Conservation (phyloP, 2,797 vertebrate species). For the Mormyrops attenuatus region DNA sequence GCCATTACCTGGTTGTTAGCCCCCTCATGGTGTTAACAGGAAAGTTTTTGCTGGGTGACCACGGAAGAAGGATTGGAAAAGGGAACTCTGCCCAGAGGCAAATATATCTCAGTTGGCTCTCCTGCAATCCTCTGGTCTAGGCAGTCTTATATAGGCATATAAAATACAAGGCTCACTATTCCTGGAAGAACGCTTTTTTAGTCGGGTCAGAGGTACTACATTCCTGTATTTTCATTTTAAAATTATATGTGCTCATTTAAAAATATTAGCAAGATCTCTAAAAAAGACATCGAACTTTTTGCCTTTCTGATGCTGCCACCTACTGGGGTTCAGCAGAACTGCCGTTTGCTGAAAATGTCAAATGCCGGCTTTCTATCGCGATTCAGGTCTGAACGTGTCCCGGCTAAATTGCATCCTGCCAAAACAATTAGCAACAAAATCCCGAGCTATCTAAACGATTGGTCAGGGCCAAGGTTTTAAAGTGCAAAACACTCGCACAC, state of each 20-base stretch:
- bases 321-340: background rate
- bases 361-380: background rate
- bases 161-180: slow-evolving; percentile 5
- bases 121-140: background rate
- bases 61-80: background rate
- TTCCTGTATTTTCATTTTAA: background rate
- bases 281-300: background rate
- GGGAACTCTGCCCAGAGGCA: background rate
- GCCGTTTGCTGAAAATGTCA: background rate
- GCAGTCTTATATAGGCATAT: background rate
- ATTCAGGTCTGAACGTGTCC: background rate
- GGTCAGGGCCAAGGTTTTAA: background rate
- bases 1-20: background rate
- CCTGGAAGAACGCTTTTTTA: background rate
- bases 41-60: background rate
- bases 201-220: background rate
- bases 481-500: background rate
- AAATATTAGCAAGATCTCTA: background rate
- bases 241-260: background rate
- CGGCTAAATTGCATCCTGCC: background rate
- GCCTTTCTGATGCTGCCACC: background rate
- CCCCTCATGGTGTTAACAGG: slow-evolving; percentile 9
- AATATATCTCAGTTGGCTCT: background rate
- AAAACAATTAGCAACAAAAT: background rate
- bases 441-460: background rate